phyloP scores from a whole-genome alignment of 2,113 vertebrate genomes.

The Salvelinus namaycush region DNA sequence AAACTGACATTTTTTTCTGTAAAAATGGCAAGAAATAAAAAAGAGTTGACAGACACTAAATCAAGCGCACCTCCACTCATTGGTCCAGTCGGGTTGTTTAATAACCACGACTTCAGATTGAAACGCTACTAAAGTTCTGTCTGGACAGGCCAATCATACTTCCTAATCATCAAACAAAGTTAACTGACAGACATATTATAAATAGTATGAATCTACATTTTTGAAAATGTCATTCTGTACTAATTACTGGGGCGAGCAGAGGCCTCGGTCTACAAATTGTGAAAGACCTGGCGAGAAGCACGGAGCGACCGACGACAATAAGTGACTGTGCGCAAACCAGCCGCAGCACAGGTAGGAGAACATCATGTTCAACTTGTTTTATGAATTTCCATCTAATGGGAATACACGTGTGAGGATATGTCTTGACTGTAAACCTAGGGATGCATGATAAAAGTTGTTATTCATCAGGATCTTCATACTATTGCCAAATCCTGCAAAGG shows the following conservation, averaged over 20 bases:
- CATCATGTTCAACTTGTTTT: not conserved
- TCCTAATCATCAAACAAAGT: not conserved
- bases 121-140: too few species aligned
- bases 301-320: slow-evolving; percentile 41
- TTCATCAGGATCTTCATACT: slow-evolving; percentile 46
- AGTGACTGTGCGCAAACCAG: slow-evolving; percentile 44
- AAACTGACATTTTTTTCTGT: too few species aligned
- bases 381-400: too few species aligned
- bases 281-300: slow-evolving; percentile 22
- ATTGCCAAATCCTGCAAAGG: slow-evolving; percentile 24
- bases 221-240: slow-evolving; percentile 29
- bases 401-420: too few species aligned
- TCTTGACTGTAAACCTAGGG: not conserved
- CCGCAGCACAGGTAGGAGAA: slow-evolving; percentile 29
- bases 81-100: too few species aligned
- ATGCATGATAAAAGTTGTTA: not conserved
- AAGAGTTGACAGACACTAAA: too few species aligned
- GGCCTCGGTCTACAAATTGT: slow-evolving; percentile 52
- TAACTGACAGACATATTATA: too few species aligned
- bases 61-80: too few species aligned
- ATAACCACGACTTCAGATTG: too few species aligned
- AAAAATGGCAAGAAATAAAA: too few species aligned
- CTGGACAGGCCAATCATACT: too few species aligned
- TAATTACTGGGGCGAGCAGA: slow-evolving; percentile 50
- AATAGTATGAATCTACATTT: slow-evolving; percentile 26